Evolutionary conservation across 2,888 invertebrate species (phyloP).

Genomic region (Amorpha juglandis): DNA sequence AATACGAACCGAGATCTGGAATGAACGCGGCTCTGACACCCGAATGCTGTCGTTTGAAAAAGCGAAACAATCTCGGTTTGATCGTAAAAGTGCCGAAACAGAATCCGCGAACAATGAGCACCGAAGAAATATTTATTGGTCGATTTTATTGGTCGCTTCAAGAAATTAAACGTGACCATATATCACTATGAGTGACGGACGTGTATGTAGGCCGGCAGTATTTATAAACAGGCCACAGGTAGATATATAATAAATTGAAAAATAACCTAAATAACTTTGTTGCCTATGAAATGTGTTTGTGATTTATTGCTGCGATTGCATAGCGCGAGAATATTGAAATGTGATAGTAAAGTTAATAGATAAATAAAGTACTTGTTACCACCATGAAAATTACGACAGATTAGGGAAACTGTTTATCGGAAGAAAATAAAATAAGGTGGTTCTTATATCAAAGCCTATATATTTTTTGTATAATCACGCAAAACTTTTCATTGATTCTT

Average conservation of each 20-base stretch:
- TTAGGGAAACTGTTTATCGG: no score
- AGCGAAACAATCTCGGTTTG: slow-evolving; percentile 41
- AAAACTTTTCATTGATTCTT: no score
- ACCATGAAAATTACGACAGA: no score
- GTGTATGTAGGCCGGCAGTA: slow-evolving; percentile 18
- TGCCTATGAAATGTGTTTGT: background rate
- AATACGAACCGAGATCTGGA: slow-evolving; percentile 33
- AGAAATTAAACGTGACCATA: slow-evolving; percentile 61
- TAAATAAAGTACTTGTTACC: no score
- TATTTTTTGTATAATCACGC: no score
- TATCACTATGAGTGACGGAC: slow-evolving; percentile 31
- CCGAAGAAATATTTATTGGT: slow-evolving; percentile 61
- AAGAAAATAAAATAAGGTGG: no score
- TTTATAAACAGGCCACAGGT: slow-evolving; percentile 13
- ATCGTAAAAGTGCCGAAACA: slow-evolving; percentile 64
- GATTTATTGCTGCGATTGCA: background rate
- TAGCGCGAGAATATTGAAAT: background rate
- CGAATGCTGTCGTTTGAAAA: slow-evolving; percentile 31
- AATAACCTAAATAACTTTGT: slow-evolving; percentile 42
- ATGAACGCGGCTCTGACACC: slow-evolving; percentile 36
- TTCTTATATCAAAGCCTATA: no score
- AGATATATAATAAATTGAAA: slow-evolving; percentile 37
- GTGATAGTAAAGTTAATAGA: background rate
- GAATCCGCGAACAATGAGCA: slow-evolving; percentile 59
- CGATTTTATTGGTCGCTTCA: slow-evolving; percentile 61